Evolutionary conservation across 2,797 vertebrate species (phyloP), one percentile per base, ranked within the genome.

Genomic region (Glyptemys insculpta): DNA sequence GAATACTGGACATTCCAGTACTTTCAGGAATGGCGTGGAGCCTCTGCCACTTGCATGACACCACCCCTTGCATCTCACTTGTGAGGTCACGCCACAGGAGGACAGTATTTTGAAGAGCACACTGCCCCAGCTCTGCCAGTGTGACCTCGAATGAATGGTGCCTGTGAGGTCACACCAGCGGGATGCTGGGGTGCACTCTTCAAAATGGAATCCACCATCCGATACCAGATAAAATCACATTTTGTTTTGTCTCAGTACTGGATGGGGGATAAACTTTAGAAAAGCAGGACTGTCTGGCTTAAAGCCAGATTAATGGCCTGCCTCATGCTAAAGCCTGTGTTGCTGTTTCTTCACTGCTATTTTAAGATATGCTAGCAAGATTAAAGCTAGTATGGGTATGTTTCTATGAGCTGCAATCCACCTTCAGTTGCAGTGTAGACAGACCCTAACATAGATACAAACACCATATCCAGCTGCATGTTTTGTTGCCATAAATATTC

Each of bases 401-500:
- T 68, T 15, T 68, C 65, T 18, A 68, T 2, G 8, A n/a, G 31
- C 16, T 65, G 34, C 34, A n/a, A 65, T 65, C 34, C 34, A n/a
- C 34, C 62, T 19, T n/a, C 62, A n/a, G 18, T 68, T n/a, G n/a
- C 65, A 68, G 8, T 37, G 34, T 68, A 68, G 65, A 68, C 8
- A n/a, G n/a, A 68, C 18, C 57, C 27, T 59, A 59, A 59, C 27
- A 81, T 53, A 57, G 86, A 56, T 92, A 92, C 49, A 91, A 91
- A 94, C 12, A 31, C 65, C 44, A 91, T 83, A 96, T 76, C 81
- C 87, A 92, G 41, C 29, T 92, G 74, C 62, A 80, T 95, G 79
- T 97, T 97, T 97, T 37, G 8, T 93, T 90, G 57, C 44, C 68
- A 82, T 95, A 91, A 89, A 92, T 81, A 8, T n/a, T 94, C 65